Percentiles rank a stretch among this genome's conserved stretches.
These are phyloP conservation scores for Hymenopus coronatus DNA, from an alignment of 2,888 invertebrate species.

Conservation along the genomic window DNA sequence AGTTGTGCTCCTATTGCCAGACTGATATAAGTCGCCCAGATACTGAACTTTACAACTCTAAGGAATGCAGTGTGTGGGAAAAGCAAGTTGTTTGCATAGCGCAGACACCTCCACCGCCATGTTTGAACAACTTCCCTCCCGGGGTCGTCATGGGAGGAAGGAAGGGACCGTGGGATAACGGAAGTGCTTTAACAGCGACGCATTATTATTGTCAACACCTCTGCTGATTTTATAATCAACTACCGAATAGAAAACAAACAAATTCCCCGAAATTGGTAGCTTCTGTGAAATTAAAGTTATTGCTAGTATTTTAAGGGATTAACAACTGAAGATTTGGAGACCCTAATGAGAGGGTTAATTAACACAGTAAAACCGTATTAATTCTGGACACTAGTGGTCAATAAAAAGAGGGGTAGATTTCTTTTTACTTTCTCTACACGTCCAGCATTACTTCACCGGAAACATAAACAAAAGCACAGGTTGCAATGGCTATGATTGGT, in stretches of 20 bases:
- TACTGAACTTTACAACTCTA: neutral
- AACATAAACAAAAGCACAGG: no score
- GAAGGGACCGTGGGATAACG: constrained; percentile 1
- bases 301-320: no score
- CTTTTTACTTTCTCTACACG: no score
- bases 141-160: neutral
- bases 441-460: no score
- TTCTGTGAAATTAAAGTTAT: no score
- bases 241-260: neutral
- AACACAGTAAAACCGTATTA: no score
- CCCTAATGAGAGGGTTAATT: no score
- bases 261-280: no score
- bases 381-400: no score
- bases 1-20: neutral
- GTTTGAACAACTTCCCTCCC: neutral
- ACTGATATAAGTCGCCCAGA: neutral
- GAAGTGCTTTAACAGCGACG: neutral
- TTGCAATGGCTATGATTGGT: no score
- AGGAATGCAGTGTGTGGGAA: neutral
- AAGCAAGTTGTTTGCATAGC: neutral
- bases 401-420: no score
- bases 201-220: neutral
- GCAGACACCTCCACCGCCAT: neutral
- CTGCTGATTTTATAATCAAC: neutral
- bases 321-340: no score